Evolutionary conservation across 1,140 invertebrate genomes (phyloP), one percentile per base, ranked within the genome.

Genomic region (Theocolax elegans): DNA sequence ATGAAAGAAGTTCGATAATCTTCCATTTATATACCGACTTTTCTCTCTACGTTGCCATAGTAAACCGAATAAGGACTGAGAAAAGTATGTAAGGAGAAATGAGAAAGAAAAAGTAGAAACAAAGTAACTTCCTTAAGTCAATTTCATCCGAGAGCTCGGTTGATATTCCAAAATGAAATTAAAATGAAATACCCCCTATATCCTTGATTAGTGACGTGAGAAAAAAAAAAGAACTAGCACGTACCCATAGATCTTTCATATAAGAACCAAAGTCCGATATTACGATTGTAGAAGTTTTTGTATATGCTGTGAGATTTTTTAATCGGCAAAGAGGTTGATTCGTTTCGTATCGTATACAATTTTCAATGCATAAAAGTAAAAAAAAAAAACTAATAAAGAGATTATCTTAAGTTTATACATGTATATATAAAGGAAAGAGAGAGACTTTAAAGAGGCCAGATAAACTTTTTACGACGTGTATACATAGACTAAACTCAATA

Each of bases 1-100:
- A 58, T 63, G 38, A 54, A 62, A 53, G 15, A 64, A 56, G 59
- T 70, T 70, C 68, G 68, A 64, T 70, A 70, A 48, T 64, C 59
- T 64, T 70, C 68, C 59, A 70, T 64, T 58, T 70, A 17, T 63
- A 63, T 25, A 35, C 23, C 17, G 17, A 64, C 48, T 46, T 38
- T 56, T 46, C 29, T n/a, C n/a, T 58, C 31, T 46, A 25, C 49
- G 15, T 46, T 46, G 60, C 31, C 38, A 46, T 60, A 60, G 40
- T 19, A 23, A 21, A 23, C 13, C 19, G 7, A 35, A 35, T 35
- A 35, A 35, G 4, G 10, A 35, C 10, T 17, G n/a, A 9, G 15
- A 58, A 40, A 42, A 21, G 29, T 58, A 17, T 23, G 53, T 35
- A 29, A 56, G n/a, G 25, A 56, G 53, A 1, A 25, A 49, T 17